Percentiles rank a stretch among this genome's conserved stretches.
These are phyloP conservation scores for Luehdorfia chinensis DNA, from an alignment of 1,140 invertebrate genomes.

Conservation along the genomic window DNA sequence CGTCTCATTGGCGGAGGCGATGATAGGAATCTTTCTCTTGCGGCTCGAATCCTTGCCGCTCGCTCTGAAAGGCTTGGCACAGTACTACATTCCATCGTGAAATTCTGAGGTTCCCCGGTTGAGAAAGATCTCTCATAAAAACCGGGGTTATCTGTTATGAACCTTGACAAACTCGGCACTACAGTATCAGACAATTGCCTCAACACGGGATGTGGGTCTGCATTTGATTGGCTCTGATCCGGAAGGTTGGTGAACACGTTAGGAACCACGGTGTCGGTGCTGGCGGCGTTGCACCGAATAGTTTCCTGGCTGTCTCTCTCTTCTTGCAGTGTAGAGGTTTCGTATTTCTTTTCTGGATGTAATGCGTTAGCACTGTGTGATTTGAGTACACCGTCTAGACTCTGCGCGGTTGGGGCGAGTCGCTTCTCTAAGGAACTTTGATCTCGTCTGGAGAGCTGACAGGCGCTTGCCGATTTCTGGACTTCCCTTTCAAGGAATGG, in stretches of 20 bases:
- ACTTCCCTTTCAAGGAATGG: constrained; percentile 75
- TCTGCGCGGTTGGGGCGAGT: constrained; percentile 35
- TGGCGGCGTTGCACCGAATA: constrained; percentile 34
- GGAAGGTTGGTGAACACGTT: constrained; percentile 21
- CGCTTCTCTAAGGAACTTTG: constrained; percentile 53
- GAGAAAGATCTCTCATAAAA: constrained; percentile 57
- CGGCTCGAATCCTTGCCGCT: constrained; percentile 78
- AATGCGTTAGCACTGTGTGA: constrained; percentile 64
- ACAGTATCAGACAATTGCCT: constrained; percentile 51
- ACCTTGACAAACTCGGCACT: constrained; percentile 41
- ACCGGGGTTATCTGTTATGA: constrained; percentile 42
- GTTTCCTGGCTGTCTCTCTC: constrained; percentile 47
- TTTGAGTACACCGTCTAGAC: constrained; percentile 54
- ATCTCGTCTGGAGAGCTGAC: constrained; percentile 61
- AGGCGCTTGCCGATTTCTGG: constrained; percentile 79
- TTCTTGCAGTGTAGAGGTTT: constrained; percentile 23
- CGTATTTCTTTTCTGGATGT: constrained; percentile 40
- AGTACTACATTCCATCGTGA: constrained; percentile 25
- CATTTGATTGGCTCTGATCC: constrained; percentile 5
- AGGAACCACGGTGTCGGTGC: constrained; percentile 58
- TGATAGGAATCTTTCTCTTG: constrained; percentile 80
- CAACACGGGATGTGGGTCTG: constrained; percentile 29
- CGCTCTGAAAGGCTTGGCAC: constrained; percentile 59
- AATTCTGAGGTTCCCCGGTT: constrained; percentile 31
- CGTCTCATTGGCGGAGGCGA: constrained; percentile 52